Base-by-base conservation (phyloP, 2,888 invertebrate genomes). In the Catocala sponsa region DNA sequence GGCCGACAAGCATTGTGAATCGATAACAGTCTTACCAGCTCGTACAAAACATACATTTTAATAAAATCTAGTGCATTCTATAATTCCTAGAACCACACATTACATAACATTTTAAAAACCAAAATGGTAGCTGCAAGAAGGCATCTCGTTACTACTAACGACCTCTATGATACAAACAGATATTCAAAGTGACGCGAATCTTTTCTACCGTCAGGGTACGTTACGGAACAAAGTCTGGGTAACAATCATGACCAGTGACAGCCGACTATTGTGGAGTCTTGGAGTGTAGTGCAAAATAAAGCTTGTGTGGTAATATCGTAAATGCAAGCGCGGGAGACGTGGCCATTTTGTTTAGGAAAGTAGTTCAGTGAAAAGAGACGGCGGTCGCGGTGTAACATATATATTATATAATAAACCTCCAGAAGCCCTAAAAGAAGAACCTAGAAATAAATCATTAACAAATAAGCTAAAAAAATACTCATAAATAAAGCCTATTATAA, bases 211-310 rank as follows among this genome's bases (percentile, higher is more conserved):
- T 67, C 69, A 51, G 48, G 33, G 43, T 55, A 59, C 42, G 46
- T 58, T 63, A 44, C 62, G 42, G 60, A 65, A 78, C 72, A 72
- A 72, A 68, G 72, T 79, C 75, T 59, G 58, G 65, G 59, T 70
- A 70, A 78, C 80, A 75, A 79, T 76, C 74, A 76, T 63, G 72
- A 63, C 68, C 73, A 72, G 72, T 79, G 77, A 80, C 80, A 78
- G 75, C 74, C 25, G 35, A 47, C 50, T 66, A 79, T 74, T 79
- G 81, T 78, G 73, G 43, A 38, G 51, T 42, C 54, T 63, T 54
- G 57, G 59, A 61, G 63, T 49, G 62, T 67, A 83, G 82, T 78
- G 80, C 80, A 77, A 80, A 81, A 82, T 84, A 84, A 85, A 82
- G 79, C 78, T 79, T 70, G 78, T 67, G 73, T 68, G 69, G 80